Percentiles rank a stretch among this genome's conserved stretches.
phyloP scores from a whole-genome alignment of 2,797 vertebrate genomes.

The Potorous gilbertii region DNA sequence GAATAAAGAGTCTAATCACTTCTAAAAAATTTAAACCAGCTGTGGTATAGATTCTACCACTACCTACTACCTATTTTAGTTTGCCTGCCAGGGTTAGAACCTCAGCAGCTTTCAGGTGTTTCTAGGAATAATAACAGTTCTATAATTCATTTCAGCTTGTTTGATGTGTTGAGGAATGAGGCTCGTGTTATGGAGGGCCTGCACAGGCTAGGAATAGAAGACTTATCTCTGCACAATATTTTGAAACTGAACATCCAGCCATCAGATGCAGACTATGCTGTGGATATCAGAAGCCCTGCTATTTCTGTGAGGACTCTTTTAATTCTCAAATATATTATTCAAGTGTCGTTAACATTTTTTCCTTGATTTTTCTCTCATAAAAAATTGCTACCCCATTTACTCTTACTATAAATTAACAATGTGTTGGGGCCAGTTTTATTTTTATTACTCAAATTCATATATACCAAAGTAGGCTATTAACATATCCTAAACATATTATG shows the following conservation, averaged over 20 bases:
- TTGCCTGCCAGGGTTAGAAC: not conserved
- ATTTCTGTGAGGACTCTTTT: slow-evolving; percentile 88
- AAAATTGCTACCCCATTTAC: not conserved
- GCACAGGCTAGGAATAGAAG: slow-evolving; percentile 93
- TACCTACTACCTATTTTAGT: not conserved
- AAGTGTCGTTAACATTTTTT: not conserved
- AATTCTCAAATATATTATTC: not conserved
- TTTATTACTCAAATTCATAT: not conserved
- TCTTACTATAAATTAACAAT: not conserved
- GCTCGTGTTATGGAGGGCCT: slow-evolving; percentile 97
- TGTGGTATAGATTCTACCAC: not conserved
- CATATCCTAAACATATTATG: not conserved
- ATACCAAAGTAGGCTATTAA: not conserved
- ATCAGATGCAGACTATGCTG: slow-evolving; percentile 94
- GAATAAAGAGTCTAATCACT: not conserved
- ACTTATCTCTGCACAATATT: slow-evolving; percentile 92
- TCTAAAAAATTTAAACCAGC: too few relatives aligned
- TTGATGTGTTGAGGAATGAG: slow-evolving; percentile 94
- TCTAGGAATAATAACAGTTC: not conserved
- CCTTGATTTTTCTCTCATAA: slow-evolving; percentile 23
- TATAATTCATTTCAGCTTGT: slow-evolving; percentile 86
- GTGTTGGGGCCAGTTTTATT: not conserved
- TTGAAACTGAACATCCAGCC: slow-evolving; percentile 96
- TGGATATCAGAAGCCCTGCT: slow-evolving; percentile 94
- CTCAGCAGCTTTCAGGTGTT: not conserved